Conservation (phyloP, 2,888 invertebrate genomes). For the Panzeria rudis region DNA sequence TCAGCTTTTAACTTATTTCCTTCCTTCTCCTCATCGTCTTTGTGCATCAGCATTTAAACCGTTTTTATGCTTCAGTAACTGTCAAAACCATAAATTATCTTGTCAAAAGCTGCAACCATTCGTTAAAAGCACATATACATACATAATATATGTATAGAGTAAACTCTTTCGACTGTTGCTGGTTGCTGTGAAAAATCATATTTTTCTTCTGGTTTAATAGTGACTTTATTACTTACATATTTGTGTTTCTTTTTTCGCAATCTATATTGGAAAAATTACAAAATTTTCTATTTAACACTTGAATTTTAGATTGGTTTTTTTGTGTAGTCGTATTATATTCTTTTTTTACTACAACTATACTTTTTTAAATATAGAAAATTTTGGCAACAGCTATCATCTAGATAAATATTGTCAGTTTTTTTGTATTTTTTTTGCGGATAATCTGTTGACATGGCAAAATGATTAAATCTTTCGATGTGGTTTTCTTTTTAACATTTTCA, state of each 20-base stretch:
- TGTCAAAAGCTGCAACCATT: conserved; percentile 57
- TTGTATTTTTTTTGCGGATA: not conserved
- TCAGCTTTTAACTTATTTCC: conserved; percentile 27
- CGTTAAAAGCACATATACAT: not conserved
- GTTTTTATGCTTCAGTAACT: conserved; percentile 71
- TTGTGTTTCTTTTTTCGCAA: conserved; percentile 11
- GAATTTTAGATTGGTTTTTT: conserved; percentile 63
- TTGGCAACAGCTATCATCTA: conserved; percentile 60
- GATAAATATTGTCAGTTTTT: conserved; percentile 44
- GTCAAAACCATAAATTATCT: conserved; percentile 72
- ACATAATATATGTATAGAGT: not conserved
- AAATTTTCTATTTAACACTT: conserved; percentile 71
- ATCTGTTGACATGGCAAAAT: conserved; percentile 38
- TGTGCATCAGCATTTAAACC: conserved; percentile 48
- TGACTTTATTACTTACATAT: conserved; percentile 40
- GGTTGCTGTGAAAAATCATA: not conserved
- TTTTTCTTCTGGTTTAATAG: not conserved
- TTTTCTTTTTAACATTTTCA: not conserved
- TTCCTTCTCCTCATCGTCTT: not conserved
- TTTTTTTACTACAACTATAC: not conserved
- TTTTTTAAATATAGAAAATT: not conserved
- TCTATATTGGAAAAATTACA: conserved; percentile 69
- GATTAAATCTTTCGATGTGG: conserved; percentile 12
- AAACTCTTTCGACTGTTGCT: conserved; percentile 7
- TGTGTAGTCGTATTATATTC: conserved; percentile 3